Conservation (phyloP, 2,113 vertebrate genomes). For the Daboia siamensis region DNA sequence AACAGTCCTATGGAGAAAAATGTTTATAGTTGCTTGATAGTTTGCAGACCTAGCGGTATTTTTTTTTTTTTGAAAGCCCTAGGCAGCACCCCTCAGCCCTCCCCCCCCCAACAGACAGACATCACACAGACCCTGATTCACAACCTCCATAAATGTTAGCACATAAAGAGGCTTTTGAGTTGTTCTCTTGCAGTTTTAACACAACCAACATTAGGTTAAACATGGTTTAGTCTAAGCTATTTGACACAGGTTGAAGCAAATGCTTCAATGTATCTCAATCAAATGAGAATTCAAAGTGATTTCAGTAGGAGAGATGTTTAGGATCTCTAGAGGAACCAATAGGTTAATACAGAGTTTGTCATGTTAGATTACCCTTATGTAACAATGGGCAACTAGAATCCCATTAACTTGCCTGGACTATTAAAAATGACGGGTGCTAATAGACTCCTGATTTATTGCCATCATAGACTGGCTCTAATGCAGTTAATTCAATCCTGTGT, state of each 20-base stretch:
- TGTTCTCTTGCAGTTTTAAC: not conserved
- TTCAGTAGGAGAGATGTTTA: not conserved
- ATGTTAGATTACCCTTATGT: not conserved
- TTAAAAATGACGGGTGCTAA: not conserved
- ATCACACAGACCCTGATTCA: not conserved
- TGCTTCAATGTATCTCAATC: not conserved
- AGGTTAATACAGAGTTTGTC: not conserved
- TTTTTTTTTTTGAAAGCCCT: not conserved
- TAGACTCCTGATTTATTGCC: not conserved
- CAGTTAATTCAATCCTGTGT: not conserved
- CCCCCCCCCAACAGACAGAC: not conserved
- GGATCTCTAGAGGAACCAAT: not conserved
- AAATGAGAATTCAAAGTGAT: not conserved
- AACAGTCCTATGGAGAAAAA: not conserved
- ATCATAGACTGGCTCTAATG: not conserved
- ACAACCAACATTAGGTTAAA: not conserved
- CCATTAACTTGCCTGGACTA: not conserved
- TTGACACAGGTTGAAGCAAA: not conserved
- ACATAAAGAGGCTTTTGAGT: not conserved
- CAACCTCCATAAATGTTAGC: not conserved
- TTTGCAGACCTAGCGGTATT: not conserved
- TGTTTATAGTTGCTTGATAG: constrained; percentile 3
- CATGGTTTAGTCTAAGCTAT: not conserved
- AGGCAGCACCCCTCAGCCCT: not conserved
- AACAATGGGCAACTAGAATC: not conserved